Percentiles rank a stretch among this genome's conserved stretches.
Evolutionary conservation across 2,113 vertebrate genomes (phyloP).

Genomic region (Apteryx mantelli): DNA sequence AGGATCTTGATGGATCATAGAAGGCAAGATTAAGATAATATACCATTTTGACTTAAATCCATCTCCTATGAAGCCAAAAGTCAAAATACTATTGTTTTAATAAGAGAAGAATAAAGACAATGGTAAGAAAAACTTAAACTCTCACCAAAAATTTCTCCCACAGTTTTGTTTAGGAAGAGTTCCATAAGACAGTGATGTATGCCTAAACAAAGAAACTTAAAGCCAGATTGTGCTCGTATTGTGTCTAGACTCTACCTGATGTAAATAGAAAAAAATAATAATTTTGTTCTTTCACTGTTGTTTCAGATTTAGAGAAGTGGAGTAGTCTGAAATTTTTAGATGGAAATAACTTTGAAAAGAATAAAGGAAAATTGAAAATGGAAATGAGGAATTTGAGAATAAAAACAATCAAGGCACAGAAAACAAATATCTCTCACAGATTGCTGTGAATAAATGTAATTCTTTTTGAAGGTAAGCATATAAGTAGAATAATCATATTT

Average conservation of each 20-base stretch:
- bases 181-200: not conserved
- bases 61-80: not conserved
- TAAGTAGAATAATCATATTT: not conserved
- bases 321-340: not conserved
- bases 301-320: not conserved
- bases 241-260: not conserved
- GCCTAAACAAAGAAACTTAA: not conserved
- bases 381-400: not conserved
- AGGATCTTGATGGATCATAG: not conserved
- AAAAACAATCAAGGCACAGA: not conserved
- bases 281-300: not conserved
- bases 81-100: not conserved
- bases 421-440: not conserved
- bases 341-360: not conserved
- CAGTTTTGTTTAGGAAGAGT: not conserved
- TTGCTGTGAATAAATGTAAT: not conserved
- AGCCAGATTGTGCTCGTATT: not conserved
- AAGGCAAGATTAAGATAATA: not conserved
- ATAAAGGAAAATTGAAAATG: not conserved
- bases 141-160: rapidly evolving
- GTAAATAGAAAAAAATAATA: not conserved
- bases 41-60: not conserved
- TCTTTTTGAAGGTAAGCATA: not conserved
- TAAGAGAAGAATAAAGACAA: not conserved
- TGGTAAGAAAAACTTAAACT: not conserved